Evolutionary conservation across 2,888 invertebrate species (phyloP).

Genomic region (Orgyia antiqua): DNA sequence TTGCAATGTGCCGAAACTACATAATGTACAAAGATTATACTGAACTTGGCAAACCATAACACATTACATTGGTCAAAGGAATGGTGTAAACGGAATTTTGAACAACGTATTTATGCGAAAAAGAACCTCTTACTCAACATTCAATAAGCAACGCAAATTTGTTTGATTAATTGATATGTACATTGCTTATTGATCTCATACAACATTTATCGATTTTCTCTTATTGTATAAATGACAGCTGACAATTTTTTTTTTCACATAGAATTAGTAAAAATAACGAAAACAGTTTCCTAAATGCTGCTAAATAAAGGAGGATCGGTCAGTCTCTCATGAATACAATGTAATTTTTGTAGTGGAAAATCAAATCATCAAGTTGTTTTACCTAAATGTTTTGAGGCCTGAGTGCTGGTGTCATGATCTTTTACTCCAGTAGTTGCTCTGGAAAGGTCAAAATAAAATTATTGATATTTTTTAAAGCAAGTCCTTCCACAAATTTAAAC

Average conservation of each 20-base stretch:
- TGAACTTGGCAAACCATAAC: conserved; percentile 45
- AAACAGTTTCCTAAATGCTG: conserved; percentile 69
- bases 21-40: conserved; percentile 15
- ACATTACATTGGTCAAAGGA: conserved; percentile 21
- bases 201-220: conserved; percentile 26
- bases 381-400: conserved; percentile 38
- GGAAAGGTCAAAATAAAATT: conserved; percentile 26
- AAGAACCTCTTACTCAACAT: conserved; percentile 60
- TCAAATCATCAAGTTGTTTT: conserved; percentile 56
- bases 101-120: conserved; percentile 68
- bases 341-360: conserved; percentile 53
- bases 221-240: conserved; percentile 32
- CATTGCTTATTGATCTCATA: conserved; percentile 47
- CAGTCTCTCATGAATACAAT: conserved; percentile 70
- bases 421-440: conserved; percentile 59
- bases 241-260: conserved; percentile 40
- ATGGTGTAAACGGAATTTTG: conserved; percentile 56
- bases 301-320: conserved; percentile 66
- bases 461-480: no score
- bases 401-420: conserved; percentile 16
- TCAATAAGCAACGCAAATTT: conserved; percentile 40
- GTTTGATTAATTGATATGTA: conserved; percentile 66
- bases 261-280: conserved; percentile 53
- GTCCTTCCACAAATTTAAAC: no score
- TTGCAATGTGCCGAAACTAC: conserved; percentile 39